Evolutionary conservation across 2,888 invertebrate genomes (phyloP).

Genomic region (Ochropacha duplaris): DNA sequence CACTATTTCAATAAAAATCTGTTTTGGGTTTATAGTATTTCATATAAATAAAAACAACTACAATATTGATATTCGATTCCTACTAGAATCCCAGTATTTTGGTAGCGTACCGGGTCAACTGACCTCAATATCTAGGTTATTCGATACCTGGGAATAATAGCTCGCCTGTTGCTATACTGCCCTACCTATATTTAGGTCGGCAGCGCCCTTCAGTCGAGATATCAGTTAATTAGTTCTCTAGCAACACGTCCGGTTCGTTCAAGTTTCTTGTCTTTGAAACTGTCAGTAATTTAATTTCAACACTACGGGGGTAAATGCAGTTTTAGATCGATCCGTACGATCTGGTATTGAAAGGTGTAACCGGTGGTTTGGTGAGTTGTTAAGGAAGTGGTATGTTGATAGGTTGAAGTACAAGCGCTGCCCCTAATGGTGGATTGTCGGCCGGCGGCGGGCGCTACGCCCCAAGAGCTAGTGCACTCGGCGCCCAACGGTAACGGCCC

Average conservation of each 20-base stretch:
- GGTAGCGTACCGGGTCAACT: background rate
- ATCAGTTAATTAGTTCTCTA: background rate
- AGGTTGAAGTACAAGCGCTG: constrained; percentile 73
- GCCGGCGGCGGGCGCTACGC: constrained; percentile 62
- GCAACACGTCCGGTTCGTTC: background rate
- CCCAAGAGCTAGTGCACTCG: constrained; percentile 57
- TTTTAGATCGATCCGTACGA: background rate
- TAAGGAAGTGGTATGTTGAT: constrained; percentile 15
- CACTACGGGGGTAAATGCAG: background rate
- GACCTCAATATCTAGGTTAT: background rate
- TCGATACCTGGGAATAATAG: background rate
- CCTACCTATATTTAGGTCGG: background rate
- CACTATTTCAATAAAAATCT: too few species aligned
- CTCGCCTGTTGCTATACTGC: background rate
- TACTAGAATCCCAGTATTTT: background rate
- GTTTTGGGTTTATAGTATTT: too few species aligned
- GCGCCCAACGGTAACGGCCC: constrained; percentile 57
- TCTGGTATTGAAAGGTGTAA: too few species aligned
- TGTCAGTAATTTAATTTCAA: constrained; percentile 10
- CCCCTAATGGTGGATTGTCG: constrained; percentile 79
- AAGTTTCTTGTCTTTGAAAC: background rate
- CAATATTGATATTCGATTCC: background rate
- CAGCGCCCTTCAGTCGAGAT: background rate
- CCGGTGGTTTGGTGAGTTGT: too few species aligned
- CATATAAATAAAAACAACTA: too few species aligned